phyloP scores from a whole-genome alignment of 2,888 invertebrate genomes.

The Therioaphis trifolii region DNA sequence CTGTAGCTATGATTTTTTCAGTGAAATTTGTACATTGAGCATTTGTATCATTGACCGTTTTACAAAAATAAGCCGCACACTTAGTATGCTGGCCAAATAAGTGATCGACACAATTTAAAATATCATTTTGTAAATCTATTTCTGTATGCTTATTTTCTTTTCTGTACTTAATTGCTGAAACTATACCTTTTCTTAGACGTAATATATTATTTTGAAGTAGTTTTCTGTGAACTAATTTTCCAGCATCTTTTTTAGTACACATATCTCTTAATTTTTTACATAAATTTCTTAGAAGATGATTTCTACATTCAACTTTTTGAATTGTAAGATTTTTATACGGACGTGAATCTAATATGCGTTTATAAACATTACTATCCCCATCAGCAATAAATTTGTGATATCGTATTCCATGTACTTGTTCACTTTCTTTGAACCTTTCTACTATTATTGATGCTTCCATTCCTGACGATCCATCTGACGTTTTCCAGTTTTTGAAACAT shows the following conservation, averaged over 20 bases:
- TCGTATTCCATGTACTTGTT: not conserved
- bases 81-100: not conserved
- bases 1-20: constrained; percentile 10
- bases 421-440: constrained; percentile 11
- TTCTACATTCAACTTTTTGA: too few species aligned
- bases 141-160: not conserved
- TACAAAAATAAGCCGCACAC: constrained; percentile 5
- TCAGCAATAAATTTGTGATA: too few species aligned
- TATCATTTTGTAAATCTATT: constrained; percentile 4
- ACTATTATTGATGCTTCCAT: not conserved
- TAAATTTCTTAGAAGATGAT: too few species aligned
- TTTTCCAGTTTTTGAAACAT: constrained; percentile 11
- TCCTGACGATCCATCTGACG: not conserved
- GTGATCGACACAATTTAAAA: not conserved
- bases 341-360: not conserved
- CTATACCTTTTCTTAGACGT: too few species aligned
- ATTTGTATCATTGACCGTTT: not conserved
- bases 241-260: too few species aligned
- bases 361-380: not conserved
- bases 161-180: too few species aligned
- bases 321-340: not conserved
- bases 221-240: too few species aligned
- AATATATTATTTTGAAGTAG: too few species aligned
- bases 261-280: too few species aligned
- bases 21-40: too few species aligned